Percentiles rank a stretch among this genome's conserved stretches.
Conservation (phyloP, 2,113 vertebrate species). For the Fulmarus glacialis region DNA sequence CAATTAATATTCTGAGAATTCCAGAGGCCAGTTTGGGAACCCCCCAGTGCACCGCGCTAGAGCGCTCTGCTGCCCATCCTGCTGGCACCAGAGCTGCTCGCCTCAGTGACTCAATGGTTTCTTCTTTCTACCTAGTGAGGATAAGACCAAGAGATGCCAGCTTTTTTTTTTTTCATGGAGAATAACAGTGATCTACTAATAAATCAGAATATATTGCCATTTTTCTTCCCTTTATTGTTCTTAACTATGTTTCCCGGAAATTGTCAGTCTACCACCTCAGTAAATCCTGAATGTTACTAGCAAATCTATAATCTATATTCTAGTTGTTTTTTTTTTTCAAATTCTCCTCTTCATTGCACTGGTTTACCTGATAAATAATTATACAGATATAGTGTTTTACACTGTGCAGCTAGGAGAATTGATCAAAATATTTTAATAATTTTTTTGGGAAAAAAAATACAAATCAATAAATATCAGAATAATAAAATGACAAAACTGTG, state of each 20-base stretch:
- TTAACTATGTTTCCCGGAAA: background rate
- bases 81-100: too few relatives aligned
- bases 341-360: background rate
- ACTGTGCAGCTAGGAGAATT: background rate
- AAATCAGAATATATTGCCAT: background rate
- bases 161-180: background rate
- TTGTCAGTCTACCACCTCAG: background rate
- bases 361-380: background rate
- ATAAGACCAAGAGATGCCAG: background rate
- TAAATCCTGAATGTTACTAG: background rate
- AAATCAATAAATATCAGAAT: background rate
- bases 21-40: background rate
- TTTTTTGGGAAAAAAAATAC: rapidly evolving
- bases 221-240: background rate
- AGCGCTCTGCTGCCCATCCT: too few relatives aligned
- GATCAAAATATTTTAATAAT: background rate
- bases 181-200: background rate
- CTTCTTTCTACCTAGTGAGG: background rate
- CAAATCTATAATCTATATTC: background rate
- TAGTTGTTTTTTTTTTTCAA: background rate
- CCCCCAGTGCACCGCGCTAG: too few relatives aligned
- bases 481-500: background rate
- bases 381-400: background rate
- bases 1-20: slow-evolving; percentile 64
- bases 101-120: background rate